Percentiles rank a stretch among this genome's conserved stretches.
Conservation (phyloP, 2,888 invertebrate species). For the Drosophila limbata region DNA sequence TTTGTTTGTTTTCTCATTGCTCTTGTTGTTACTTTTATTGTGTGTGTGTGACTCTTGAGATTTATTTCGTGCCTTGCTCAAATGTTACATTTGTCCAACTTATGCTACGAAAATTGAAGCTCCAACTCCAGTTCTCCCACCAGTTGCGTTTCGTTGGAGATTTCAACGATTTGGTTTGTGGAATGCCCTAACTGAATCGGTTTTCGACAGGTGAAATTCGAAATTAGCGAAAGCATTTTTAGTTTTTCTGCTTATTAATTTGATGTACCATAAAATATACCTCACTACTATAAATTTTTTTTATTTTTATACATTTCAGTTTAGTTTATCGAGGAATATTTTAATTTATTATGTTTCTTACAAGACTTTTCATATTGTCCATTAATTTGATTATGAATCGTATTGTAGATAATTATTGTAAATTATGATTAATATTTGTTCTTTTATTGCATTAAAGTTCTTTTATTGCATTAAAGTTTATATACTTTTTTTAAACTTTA, state of each 20-base stretch:
- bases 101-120: conserved; percentile 36
- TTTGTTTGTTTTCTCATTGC: conserved; percentile 28
- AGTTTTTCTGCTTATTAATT: background rate
- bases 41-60: conserved; percentile 58
- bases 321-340: no score
- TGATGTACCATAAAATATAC: background rate
- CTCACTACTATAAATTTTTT: no score
- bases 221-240: no score
- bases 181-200: conserved; percentile 30
- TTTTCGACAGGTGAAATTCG: background rate
- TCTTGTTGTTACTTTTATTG: conserved; percentile 17
- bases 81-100: conserved; percentile 59
- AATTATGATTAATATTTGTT: no score
- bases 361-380: no score
- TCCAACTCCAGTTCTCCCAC: conserved; percentile 15
- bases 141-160: conserved; percentile 17
- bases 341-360: no score
- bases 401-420: no score
- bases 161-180: conserved; percentile 10
- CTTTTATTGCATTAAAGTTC: no score
- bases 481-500: no score
- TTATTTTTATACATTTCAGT: no score
- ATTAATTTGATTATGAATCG: no score
- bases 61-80: conserved; percentile 58
- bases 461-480: no score